Conservation (phyloP, 1,140 invertebrate species). For the Bemisia tabaci region DNA sequence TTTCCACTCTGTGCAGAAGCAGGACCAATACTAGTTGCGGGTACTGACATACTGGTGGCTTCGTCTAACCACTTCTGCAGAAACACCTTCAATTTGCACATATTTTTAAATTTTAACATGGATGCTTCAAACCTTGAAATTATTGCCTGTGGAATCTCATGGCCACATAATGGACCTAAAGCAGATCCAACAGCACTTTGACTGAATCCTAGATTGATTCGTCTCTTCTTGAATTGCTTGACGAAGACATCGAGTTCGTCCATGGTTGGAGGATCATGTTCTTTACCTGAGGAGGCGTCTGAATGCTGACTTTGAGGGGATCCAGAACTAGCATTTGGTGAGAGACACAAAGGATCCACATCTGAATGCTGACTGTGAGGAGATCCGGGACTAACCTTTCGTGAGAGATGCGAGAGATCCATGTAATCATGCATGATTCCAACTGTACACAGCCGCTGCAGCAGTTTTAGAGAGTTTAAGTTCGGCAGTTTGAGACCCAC, state of each 20-base stretch:
- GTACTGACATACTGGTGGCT: constrained; percentile 93
- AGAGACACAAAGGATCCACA: constrained; percentile 48
- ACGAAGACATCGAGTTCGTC: constrained; percentile 98
- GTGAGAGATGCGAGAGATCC: too few relatives aligned
- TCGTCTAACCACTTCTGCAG: constrained; percentile 99
- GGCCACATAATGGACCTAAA: constrained; percentile 94
- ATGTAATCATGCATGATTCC: too few relatives aligned
- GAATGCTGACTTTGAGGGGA: constrained; percentile 44
- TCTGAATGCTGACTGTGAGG: constrained; percentile 64
- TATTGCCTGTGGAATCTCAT: constrained; percentile 99
- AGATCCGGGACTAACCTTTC: too few relatives aligned
- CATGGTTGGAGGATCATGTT: constrained; percentile 90
- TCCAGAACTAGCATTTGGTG: constrained; percentile 47
- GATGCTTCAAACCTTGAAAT: constrained; percentile 99
- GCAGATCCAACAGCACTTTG: constrained; percentile 97
- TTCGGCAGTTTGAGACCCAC: too few relatives aligned
- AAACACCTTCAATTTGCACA: constrained; percentile 98
- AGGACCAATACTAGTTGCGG: constrained; percentile 94
- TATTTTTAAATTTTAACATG: constrained; percentile 98
- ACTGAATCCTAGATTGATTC: constrained; percentile 97
- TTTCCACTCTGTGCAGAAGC: constrained; percentile 95
- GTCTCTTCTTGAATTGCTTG: constrained; percentile 97
- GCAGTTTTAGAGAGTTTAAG: too few relatives aligned
- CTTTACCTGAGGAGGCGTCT: constrained; percentile 48
- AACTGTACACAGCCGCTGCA: too few relatives aligned